Evolutionary conservation across 2,797 vertebrate species (phyloP), one percentile per base, ranked within the genome.

Genomic region (Manis javanica): DNA sequence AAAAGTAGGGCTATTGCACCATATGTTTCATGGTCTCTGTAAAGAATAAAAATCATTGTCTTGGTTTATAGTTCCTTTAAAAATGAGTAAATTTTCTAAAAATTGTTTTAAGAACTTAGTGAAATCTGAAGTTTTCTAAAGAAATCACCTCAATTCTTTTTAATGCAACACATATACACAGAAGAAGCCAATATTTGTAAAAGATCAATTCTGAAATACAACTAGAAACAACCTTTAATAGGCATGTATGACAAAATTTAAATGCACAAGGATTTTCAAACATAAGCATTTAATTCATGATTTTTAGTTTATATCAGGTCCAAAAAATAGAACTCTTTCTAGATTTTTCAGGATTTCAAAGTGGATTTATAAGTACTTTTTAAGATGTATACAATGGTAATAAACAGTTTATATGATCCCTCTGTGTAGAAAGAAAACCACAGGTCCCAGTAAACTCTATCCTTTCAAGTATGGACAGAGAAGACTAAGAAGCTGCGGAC

Each of bases 41-140:
- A 97, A 97, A 97, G 95, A 97, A 97, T 97, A 97, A 92, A 97
- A 97, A 97, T 97, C 95, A 97, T 97, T 93, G 96, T 97, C 94
- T 97, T 96, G 97, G 96, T 97, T 98, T 97, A 89, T 75, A 96
- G 97, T 97, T 97, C 61, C 89, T 97, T 94, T 64, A 95, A 96
- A 93, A 91, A 94, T 37, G 93, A 93, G 14, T 74, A 68, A 91
- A 87, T 77, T 92, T 95, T 94, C 95, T 95, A 97, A 59, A 95
- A 93, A 96, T 24, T 79, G 14, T 46, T 87, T 94, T 96, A 96
- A 92, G 69, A 90, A 90, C 26, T 88, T 94, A 78, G 31, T 79
- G 42, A 92, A 95, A 92, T 66, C 31, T 83, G 39, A 95, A 71
- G 61, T 85, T 96, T 84, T 83, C 92, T 78, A 66, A 94, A 95